Evolutionary conservation across 2,888 invertebrate genomes (phyloP).

Genomic region (Sipunculus nudus): DNA sequence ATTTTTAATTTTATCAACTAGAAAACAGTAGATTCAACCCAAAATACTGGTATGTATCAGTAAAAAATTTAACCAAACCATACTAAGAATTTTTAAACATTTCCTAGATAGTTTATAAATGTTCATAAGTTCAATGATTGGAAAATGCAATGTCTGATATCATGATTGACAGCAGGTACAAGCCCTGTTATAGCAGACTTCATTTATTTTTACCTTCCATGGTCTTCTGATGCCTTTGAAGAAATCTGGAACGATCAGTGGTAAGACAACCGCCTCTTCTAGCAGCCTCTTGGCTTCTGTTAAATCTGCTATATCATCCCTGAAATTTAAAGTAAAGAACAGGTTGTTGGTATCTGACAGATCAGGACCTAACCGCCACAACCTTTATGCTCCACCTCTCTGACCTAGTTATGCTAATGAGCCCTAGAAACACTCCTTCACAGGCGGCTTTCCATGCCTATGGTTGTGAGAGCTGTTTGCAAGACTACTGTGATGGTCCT

Average conservation of each 20-base stretch:
- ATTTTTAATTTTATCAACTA: too few species aligned
- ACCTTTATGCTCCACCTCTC: too few species aligned
- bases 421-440: too few species aligned
- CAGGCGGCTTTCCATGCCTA: too few species aligned
- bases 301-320: constrained; percentile 68
- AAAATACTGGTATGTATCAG: neutral
- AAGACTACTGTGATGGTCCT: too few species aligned
- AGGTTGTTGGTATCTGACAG: too few species aligned
- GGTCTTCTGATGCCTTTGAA: constrained; percentile 96
- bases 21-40: neutral
- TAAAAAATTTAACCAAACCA: constrained; percentile 3
- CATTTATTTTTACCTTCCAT: constrained; percentile 78
- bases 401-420: too few species aligned
- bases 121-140: neutral
- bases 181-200: neutral
- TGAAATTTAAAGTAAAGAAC: constrained; percentile 31
- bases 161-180: neutral
- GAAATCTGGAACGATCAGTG: constrained; percentile 98
- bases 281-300: constrained; percentile 74
- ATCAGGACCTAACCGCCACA: too few species aligned
- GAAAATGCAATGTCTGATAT: neutral
- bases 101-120: neutral
- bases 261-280: constrained; percentile 96
- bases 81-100: neutral
- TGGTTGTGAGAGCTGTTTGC: too few species aligned